phyloP scores from a whole-genome alignment of 2,888 invertebrate genomes.

The Scaptomyza parva region DNA sequence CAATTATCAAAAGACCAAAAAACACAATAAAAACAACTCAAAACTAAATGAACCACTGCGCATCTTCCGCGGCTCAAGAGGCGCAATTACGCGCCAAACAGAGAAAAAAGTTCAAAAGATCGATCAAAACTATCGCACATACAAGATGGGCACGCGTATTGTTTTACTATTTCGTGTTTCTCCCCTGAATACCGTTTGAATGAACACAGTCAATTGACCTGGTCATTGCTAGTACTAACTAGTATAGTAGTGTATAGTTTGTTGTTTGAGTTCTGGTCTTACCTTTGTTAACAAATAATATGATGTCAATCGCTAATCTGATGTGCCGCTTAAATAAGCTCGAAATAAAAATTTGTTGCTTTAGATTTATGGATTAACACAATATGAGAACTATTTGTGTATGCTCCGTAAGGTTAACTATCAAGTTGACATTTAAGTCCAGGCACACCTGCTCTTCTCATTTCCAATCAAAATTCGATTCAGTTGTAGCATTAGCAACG shows the following conservation, averaged over 20 bases:
- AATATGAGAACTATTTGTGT: slow-evolving; percentile 37
- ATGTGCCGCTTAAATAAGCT: slow-evolving; percentile 24
- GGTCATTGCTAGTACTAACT: too few relatives aligned
- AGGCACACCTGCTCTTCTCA: slow-evolving; percentile 28
- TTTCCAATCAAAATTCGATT: background rate
- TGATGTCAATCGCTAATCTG: slow-evolving; percentile 36
- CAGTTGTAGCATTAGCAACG: background rate
- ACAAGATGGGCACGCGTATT: too few relatives aligned
- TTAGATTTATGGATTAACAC: slow-evolving; percentile 44
- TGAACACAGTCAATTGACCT: too few relatives aligned
- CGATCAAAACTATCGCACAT: too few relatives aligned
- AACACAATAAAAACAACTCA: too few relatives aligned
- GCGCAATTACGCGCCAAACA: too few relatives aligned
- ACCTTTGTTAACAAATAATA: slow-evolving; percentile 24
- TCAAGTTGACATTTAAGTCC: slow-evolving; percentile 23
- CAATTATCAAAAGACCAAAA: too few relatives aligned
- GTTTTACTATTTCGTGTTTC: too few relatives aligned
- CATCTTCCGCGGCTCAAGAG: too few relatives aligned
- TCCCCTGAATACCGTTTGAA: too few relatives aligned
- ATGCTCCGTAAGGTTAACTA: slow-evolving; percentile 19
- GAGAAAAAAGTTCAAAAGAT: too few relatives aligned
- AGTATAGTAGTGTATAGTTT: background rate
- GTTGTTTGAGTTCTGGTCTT: background rate
- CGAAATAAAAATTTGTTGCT: slow-evolving; percentile 42
- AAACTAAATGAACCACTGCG: too few relatives aligned